These are phyloP conservation scores for Ptychobarbus kaznakovi DNA, from an alignment of 2,797 vertebrate species.

Conservation along the genomic window DNA sequence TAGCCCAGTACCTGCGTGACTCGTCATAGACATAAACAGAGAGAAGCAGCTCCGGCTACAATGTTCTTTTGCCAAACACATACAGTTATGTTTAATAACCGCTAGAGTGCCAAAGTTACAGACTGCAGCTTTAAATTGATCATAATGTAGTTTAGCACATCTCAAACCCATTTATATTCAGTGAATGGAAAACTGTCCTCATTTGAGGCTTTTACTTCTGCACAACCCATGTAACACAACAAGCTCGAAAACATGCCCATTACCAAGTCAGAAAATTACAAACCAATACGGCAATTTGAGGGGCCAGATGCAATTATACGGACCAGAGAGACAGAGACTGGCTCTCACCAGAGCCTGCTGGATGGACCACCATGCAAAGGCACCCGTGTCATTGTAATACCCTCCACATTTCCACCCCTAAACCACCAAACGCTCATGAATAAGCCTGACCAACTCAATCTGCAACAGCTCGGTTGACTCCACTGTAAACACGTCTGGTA, in stretches of 20 bases:
- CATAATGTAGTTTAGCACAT: background rate
- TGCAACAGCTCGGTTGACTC: conserved; percentile 1
- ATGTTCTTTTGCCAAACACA: background rate
- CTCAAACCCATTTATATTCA: background rate
- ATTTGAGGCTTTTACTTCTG: background rate
- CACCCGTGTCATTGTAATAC: conserved; percentile 2
- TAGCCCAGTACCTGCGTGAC: too few relatives aligned
- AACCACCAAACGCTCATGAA: conserved; percentile 25
- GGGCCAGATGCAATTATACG: background rate
- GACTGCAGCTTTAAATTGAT: background rate
- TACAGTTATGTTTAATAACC: background rate
- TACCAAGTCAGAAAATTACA: background rate
- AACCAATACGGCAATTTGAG: background rate
- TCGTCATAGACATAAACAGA: background rate
- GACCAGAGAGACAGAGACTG: background rate
- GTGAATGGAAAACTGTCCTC: background rate
- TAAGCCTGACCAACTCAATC: conserved; percentile 40
- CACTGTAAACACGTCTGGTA: conserved; percentile 40
- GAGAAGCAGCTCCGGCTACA: background rate
- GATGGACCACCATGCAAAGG: conserved; percentile 24
- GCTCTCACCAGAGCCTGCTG: conserved; percentile 1
- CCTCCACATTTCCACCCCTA: background rate
- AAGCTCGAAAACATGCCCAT: conserved; percentile 14
- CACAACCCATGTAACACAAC: conserved; percentile 19
- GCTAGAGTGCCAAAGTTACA: too few relatives aligned